Percentiles rank a stretch among this genome's conserved stretches.
These are phyloP conservation scores for Anoplopoma fimbria DNA, from an alignment of 2,113 vertebrate genomes.

Conservation along the genomic window DNA sequence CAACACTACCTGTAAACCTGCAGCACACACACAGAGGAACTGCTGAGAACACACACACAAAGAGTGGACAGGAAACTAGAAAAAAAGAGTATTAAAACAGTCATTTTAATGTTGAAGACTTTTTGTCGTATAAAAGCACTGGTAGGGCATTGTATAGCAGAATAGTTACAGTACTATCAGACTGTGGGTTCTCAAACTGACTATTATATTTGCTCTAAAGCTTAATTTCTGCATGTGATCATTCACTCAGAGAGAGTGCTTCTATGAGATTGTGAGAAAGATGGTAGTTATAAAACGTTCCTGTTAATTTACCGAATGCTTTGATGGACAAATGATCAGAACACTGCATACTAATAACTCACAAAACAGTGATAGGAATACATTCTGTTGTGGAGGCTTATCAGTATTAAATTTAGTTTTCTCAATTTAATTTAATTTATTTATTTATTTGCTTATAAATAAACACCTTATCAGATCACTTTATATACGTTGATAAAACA, in stretches of 20 bases:
- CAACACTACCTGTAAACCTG: constrained; percentile 99
- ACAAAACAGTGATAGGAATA: neutral
- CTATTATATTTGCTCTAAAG: neutral
- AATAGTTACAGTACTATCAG: neutral
- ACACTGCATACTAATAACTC: neutral
- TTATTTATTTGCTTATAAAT: neutral
- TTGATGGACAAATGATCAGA: constrained; percentile 11
- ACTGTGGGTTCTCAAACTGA: neutral
- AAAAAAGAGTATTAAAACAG: neutral
- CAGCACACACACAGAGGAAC: constrained; percentile 9
- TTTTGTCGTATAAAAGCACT: neutral
- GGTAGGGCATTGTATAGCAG: neutral
- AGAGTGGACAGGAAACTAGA: neutral
- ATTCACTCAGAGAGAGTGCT: neutral
- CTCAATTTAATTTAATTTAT: neutral
- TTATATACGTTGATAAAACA: neutral
- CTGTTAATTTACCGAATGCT: neutral
- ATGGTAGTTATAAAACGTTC: neutral
- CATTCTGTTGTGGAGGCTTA: neutral
- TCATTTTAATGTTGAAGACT: neutral
- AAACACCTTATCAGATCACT: neutral
- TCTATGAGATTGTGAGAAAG: neutral
- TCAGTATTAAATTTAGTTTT: neutral
- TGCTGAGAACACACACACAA: neutral
- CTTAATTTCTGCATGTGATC: neutral